phyloP scores from a whole-genome alignment of 2,888 invertebrate species.

The Agapetus fuscipes region DNA sequence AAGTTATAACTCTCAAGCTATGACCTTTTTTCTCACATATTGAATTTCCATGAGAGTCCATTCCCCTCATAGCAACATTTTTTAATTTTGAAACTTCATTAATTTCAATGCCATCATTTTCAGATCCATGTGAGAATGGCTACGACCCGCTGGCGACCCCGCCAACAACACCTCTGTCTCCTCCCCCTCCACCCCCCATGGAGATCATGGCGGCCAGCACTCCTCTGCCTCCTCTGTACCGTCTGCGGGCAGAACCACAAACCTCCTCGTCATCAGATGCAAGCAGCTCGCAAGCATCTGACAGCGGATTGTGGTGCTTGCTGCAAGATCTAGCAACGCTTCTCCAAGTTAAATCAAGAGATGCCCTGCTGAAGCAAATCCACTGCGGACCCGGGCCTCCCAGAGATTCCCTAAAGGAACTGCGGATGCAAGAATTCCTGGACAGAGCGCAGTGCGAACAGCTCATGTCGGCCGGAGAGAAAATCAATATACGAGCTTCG shows the following conservation, averaged over 20 bases:
- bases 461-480: conserved; percentile 66
- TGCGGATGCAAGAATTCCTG: conserved; percentile 70
- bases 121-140: conserved; percentile 42
- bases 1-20: no score
- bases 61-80: no score
- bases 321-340: conserved; percentile 69
- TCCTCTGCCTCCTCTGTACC: conserved; percentile 72
- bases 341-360: conserved; percentile 71
- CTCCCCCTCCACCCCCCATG: conserved; percentile 45
- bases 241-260: conserved; percentile 52
- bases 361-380: conserved; percentile 66
- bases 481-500: conserved; percentile 68
- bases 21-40: no score
- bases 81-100: no score
- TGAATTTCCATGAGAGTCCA: no score
- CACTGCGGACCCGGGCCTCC: conserved; percentile 50
- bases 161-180: conserved; percentile 43
- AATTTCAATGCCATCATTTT: no score
- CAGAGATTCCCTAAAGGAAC: conserved; percentile 48
- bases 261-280: conserved; percentile 32
- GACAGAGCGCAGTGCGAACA: conserved; percentile 75
- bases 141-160: conserved; percentile 51
- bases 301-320: conserved; percentile 66
- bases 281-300: conserved; percentile 32
- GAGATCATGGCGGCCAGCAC: conserved; percentile 76